These are phyloP conservation scores for Triops cancriformis DNA, from an alignment of 1,140 invertebrate species.

Conservation along the genomic window DNA sequence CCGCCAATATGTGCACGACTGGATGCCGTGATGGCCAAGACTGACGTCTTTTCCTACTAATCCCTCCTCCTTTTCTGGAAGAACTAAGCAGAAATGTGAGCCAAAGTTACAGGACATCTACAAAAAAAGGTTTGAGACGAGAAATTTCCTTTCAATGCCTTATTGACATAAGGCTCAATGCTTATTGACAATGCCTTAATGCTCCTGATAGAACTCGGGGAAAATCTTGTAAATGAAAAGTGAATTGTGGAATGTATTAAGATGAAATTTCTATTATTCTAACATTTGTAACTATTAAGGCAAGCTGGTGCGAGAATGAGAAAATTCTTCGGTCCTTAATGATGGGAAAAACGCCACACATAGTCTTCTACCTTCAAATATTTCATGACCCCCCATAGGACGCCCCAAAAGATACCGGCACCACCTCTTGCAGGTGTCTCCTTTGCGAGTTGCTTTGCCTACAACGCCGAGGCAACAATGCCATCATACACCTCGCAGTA, in stretches of 20 bases:
- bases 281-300: too few species aligned
- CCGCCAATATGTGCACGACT: not conserved
- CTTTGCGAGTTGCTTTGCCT: not conserved
- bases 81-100: too few species aligned
- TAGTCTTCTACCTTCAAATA: not conserved
- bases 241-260: too few species aligned
- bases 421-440: not conserved
- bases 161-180: too few species aligned
- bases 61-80: not conserved
- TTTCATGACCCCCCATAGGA: not conserved
- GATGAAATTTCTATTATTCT: too few species aligned
- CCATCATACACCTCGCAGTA: not conserved
- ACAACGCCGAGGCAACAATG: not conserved
- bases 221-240: too few species aligned
- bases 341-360: not conserved
- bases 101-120: too few species aligned
- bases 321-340: not conserved
- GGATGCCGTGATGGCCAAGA: not conserved
- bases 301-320: too few species aligned
- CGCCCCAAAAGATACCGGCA: not conserved
- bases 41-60: not conserved
- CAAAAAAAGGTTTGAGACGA: too few species aligned
- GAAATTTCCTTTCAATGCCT: too few species aligned
- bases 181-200: too few species aligned
- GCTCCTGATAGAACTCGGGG: too few species aligned